Evolutionary conservation across 2,797 vertebrate species (phyloP).

Genomic region (Nyctalus aviator): DNA sequence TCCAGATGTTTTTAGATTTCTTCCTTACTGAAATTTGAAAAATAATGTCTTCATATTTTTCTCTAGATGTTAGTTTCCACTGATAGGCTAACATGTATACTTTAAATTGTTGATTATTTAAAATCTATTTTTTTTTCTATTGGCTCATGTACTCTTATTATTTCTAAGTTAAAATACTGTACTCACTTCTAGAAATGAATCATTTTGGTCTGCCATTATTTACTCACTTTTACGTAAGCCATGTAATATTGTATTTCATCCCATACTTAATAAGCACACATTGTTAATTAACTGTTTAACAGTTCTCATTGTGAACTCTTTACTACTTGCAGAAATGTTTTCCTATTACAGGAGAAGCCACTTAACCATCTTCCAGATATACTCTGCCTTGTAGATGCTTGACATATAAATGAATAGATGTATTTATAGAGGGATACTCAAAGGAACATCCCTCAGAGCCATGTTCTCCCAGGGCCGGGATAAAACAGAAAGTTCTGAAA

Average conservation of each 20-base stretch:
- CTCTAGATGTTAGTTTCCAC: not conserved
- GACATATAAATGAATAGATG: not conserved
- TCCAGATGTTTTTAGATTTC: constrained; percentile 61
- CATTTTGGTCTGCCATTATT: not conserved
- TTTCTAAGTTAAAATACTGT: constrained; percentile 37
- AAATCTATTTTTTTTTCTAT: constrained; percentile 34
- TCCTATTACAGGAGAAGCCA: not conserved
- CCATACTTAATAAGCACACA: constrained; percentile 2
- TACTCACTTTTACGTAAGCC: not conserved
- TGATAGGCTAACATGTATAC: not conserved
- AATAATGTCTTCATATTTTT: not conserved
- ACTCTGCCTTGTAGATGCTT: not conserved
- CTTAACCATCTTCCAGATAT: not conserved
- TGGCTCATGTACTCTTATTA: not conserved
- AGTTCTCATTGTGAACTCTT: not conserved
- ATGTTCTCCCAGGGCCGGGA: not conserved
- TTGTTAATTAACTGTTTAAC: not conserved
- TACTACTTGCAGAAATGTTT: constrained; percentile 9
- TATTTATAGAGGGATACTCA: constrained; percentile 42
- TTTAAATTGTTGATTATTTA: constrained; percentile 34
- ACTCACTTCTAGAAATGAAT: constrained; percentile 21
- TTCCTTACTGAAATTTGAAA: constrained; percentile 54
- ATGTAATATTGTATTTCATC: constrained; percentile 52
- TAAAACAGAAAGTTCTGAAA: constrained; percentile 23
- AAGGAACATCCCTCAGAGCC: not conserved